These are phyloP conservation scores for Polia nebulosa DNA, from an alignment of 2,888 invertebrate species.

Conservation along the genomic window DNA sequence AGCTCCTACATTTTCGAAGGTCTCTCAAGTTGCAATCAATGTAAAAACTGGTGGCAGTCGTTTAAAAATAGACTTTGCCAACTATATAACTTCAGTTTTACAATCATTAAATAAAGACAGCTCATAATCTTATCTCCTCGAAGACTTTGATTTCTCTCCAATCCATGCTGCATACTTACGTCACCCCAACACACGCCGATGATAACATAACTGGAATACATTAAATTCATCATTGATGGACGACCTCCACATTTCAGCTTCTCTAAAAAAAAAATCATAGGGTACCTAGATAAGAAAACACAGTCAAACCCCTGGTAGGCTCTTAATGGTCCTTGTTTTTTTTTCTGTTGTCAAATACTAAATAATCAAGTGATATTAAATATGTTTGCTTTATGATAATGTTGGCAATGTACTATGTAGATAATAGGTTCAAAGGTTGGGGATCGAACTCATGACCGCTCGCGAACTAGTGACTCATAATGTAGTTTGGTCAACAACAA, in stretches of 20 bases:
- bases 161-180: conserved; percentile 63
- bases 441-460: not conserved
- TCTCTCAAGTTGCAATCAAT: conserved; percentile 91
- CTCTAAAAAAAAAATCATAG: conserved; percentile 42
- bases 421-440: not conserved
- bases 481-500: not conserved
- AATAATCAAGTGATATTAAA: not conserved
- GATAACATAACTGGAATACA: conserved; percentile 69
- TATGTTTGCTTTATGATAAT: conserved; percentile 6
- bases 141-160: conserved; percentile 54
- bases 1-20: conserved; percentile 91
- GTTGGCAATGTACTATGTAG: not conserved
- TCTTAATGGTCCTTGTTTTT: not conserved
- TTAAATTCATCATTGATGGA: conserved; percentile 65
- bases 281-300: conserved; percentile 20
- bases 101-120: conserved; percentile 82
- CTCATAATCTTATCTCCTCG: conserved; percentile 61
- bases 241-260: conserved; percentile 33
- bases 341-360: not conserved
- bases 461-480: not conserved
- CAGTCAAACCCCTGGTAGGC: not conserved
- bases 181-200: conserved; percentile 31
- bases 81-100: conserved; percentile 84
- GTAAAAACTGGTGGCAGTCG: conserved; percentile 91
- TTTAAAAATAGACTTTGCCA: conserved; percentile 91